Evolutionary conservation across 1,140 invertebrate species (phyloP), one percentile per base, ranked within the genome.

Genomic region (Rhynchophorus ferrugineus): DNA sequence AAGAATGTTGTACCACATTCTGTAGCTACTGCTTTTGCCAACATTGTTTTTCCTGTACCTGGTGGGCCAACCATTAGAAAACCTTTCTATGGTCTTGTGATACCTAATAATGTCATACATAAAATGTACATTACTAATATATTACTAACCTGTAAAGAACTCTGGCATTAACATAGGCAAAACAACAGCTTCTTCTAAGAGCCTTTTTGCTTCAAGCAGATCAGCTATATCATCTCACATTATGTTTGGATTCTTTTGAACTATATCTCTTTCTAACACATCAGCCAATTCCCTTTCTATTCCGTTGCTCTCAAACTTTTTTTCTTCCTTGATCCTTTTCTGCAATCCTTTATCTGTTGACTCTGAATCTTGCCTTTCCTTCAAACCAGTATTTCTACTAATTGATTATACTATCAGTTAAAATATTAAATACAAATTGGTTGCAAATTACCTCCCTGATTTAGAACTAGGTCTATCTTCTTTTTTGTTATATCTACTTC

Each of bases 1-100:
- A 99, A 99, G 74, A 99, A 99, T 1, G 96, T 99, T 41, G 96
- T 98, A 14, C 91, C 89, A 74, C 96, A 99, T 77, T 99, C 96
- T 0, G 96, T 99, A 14, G 97, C 97, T 2, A 99, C 95, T 5
- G 96, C 97, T 76, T 99, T 99, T 13, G 97, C 96, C 37, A 99
- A 73, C 88, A 99, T 91, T 1, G 97, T 99, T 80, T 99, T 99
- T 9, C 97, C 97, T 2, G 96, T 99, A 36, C 97, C 96, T 0
- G 80, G 95, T 13, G 95, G 94, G 2, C 95, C 94, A 51, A 95
- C 93, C 94, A 98, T 96, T 44, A 98, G 69, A 6, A 98, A 93
- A 14, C 95, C 95, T 77, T 95, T 89, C 87, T 88, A 93, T 38
- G 89, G 89, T 57, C 89, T 71, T 55, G 67, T 78, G 61, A 98